Conservation (phyloP, 2,113 vertebrate species). For the Heteronetta atricapilla region DNA sequence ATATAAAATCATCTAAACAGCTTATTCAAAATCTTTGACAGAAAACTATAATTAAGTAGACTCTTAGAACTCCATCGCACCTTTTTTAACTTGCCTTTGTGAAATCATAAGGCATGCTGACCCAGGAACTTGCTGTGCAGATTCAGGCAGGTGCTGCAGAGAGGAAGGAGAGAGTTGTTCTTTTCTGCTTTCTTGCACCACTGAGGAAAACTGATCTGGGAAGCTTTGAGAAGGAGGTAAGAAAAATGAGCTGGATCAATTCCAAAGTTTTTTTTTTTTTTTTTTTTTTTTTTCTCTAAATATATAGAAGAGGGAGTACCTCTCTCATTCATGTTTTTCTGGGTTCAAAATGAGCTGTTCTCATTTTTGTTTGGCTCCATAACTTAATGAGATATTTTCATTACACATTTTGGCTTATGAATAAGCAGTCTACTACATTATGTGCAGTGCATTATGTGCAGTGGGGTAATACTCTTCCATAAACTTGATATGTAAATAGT, state of each 20-base stretch:
- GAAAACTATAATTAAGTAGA: neutral
- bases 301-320: neutral
- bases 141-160: accelerated
- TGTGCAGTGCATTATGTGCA: neutral
- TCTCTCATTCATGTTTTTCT: neutral
- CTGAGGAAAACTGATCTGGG: neutral
- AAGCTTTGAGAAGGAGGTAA: neutral
- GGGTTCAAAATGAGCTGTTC: neutral
- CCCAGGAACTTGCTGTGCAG: neutral
- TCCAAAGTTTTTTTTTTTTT: neutral
- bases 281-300: neutral
- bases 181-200: neutral
- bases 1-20: neutral
- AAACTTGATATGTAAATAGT: neutral
- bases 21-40: neutral
- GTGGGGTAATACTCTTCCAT: neutral
- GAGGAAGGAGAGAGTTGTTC: neutral
- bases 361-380: neutral
- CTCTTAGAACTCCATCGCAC: neutral
- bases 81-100: neutral
- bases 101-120: neutral
- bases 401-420: neutral
- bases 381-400: neutral
- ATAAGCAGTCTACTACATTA: neutral
- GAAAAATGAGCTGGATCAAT: neutral